Conservation (phyloP, 1,140 invertebrate genomes). For the Rhyzopertha dominica region DNA sequence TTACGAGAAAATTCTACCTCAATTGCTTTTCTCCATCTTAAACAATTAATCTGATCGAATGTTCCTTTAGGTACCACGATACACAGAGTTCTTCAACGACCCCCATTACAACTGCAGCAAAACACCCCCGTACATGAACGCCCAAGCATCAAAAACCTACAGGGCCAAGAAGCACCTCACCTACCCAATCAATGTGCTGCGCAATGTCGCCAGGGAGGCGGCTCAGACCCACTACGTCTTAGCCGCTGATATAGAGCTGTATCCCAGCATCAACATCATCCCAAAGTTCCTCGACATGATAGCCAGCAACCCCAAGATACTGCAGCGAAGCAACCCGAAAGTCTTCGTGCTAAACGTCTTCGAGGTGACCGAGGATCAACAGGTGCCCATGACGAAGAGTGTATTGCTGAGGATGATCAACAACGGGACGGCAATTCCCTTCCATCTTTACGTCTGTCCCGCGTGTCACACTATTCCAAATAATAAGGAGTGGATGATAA, state of each 20-base stretch:
- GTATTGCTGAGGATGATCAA: slow-evolving; percentile 44
- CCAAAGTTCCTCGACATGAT: slow-evolving; percentile 38
- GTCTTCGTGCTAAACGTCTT: slow-evolving; percentile 45
- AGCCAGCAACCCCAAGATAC: not conserved
- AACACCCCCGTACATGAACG: slow-evolving; percentile 29
- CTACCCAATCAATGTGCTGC: slow-evolving; percentile 50
- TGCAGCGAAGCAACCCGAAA: slow-evolving; percentile 1
- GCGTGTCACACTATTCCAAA: slow-evolving; percentile 49
- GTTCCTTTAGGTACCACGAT: too few species aligned
- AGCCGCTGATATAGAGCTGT: slow-evolving; percentile 50
- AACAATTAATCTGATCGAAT: too few species aligned
- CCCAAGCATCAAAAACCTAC: slow-evolving; percentile 10
- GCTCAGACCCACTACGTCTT: slow-evolving; percentile 47
- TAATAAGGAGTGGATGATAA: slow-evolving; percentile 31
- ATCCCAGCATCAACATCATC: slow-evolving; percentile 40
- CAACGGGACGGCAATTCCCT: slow-evolving; percentile 46
- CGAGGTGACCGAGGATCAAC: slow-evolving; percentile 43
- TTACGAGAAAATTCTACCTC: too few species aligned
- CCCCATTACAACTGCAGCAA: slow-evolving; percentile 10
- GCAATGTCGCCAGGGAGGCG: slow-evolving; percentile 42
- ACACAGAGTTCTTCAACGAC: slow-evolving; percentile 3
- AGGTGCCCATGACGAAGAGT: slow-evolving; percentile 26
- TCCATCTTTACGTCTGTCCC: slow-evolving; percentile 53
- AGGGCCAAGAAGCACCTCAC: slow-evolving; percentile 14
- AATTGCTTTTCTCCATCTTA: too few species aligned